These are phyloP conservation scores for Philereme transversata DNA, from an alignment of 2,888 invertebrate genomes.

Conservation along the genomic window DNA sequence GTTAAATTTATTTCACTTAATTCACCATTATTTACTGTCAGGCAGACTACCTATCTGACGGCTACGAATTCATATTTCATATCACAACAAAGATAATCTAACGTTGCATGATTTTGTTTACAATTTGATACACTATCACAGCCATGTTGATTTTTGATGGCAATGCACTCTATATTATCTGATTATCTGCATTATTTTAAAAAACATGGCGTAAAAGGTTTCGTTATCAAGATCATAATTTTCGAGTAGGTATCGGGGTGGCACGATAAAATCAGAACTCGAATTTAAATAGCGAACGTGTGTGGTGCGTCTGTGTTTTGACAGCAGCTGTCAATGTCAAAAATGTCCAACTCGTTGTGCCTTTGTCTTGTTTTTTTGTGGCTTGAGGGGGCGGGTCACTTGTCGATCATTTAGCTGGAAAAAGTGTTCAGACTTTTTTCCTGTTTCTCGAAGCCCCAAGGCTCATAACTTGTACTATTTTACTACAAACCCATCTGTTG, in stretches of 20 bases:
- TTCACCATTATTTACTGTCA: constrained; percentile 3
- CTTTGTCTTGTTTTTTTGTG: constrained; percentile 35
- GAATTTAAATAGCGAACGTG: constrained; percentile 39
- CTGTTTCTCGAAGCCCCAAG: too few relatives aligned
- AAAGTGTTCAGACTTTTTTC: too few relatives aligned
- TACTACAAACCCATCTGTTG: too few relatives aligned
- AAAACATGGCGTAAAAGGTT: constrained; percentile 7
- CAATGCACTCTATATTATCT: constrained; percentile 21
- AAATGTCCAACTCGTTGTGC: constrained; percentile 33
- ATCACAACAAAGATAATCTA: constrained; percentile 28
- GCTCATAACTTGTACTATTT: too few relatives aligned
- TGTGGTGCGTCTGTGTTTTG: constrained; percentile 41
- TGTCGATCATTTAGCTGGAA: constrained; percentile 24
- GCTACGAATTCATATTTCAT: constrained; percentile 12
- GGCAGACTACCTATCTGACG: constrained; percentile 2
- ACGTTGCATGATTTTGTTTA: constrained; percentile 31
- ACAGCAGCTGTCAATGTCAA: constrained; percentile 44
- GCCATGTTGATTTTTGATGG: constrained; percentile 29
- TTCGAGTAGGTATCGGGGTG: constrained; percentile 23
- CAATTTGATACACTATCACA: constrained; percentile 33
- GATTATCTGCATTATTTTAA: not conserved
- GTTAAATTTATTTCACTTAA: not conserved
- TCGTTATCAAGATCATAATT: constrained; percentile 32
- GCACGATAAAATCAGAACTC: constrained; percentile 33
- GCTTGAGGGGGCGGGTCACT: constrained; percentile 19